Conservation (phyloP, 2,113 vertebrate genomes). For the Microcebus murinus region DNA sequence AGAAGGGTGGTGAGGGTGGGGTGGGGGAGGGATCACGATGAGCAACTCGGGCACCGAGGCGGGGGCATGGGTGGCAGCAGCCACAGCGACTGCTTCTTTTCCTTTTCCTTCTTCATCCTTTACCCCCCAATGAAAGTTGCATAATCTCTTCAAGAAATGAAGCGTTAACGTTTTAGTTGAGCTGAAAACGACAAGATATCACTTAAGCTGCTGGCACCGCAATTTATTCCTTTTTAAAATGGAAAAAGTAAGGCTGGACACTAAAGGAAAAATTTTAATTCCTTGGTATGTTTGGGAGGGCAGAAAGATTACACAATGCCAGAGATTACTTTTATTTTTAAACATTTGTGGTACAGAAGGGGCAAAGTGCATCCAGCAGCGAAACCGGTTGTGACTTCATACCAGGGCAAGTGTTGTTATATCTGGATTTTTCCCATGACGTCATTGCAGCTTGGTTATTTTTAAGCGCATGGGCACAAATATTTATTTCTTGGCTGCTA, state of each 20-base stretch:
- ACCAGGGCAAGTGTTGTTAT: not conserved
- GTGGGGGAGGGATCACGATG: accelerated
- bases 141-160: slow-evolving; percentile 3
- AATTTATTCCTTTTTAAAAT: slow-evolving; percentile 6
- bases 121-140: not conserved
- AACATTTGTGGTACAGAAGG: not conserved
- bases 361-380: not conserved
- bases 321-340: not conserved
- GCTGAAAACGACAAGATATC: not conserved
- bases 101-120: not conserved
- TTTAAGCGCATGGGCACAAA: slow-evolving; percentile 63
- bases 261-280: not conserved
- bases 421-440: slow-evolving; percentile 59
- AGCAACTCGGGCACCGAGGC: accelerated
- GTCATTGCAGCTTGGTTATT: slow-evolving; percentile 68
- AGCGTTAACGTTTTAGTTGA: not conserved
- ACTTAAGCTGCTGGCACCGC: not conserved
- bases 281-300: not conserved
- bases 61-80: accelerated
- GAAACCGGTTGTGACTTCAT: not conserved
- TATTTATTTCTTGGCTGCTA: slow-evolving; percentile 66
- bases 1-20: accelerated
- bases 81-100: not conserved
- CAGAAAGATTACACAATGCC: not conserved
- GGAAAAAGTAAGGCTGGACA: not conserved